Percentiles rank a stretch among this genome's conserved stretches.
These are phyloP conservation scores for Podotricha telesiphe DNA, from an alignment of 2,888 invertebrate genomes.

Conservation along the genomic window DNA sequence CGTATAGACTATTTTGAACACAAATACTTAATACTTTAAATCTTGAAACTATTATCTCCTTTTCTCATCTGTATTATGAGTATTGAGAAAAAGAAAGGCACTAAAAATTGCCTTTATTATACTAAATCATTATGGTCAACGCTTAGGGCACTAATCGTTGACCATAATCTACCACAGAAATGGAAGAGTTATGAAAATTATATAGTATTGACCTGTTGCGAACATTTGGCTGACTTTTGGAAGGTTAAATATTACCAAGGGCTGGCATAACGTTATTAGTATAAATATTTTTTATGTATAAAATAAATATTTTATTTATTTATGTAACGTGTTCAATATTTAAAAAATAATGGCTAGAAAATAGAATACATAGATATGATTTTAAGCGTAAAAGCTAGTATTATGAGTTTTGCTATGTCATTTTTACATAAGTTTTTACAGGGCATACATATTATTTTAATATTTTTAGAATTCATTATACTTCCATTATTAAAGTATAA, in stretches of 20 bases:
- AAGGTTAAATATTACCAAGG: constrained; percentile 11
- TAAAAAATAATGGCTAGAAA: too few species aligned
- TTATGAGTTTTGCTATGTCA: too few species aligned
- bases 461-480: too few species aligned
- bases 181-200: constrained; percentile 32
- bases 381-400: too few species aligned
- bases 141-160: constrained; percentile 52
- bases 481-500: too few species aligned
- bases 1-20: background rate
- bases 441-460: too few species aligned
- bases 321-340: too few species aligned
- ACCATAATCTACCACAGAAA: too few species aligned
- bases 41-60: background rate
- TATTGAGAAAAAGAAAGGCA: constrained; percentile 59
- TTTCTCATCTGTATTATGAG: constrained; percentile 60
- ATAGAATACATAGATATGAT: too few species aligned
- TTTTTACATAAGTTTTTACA: too few species aligned
- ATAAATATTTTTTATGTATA: background rate
- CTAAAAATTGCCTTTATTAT: constrained; percentile 59
- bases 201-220: constrained; percentile 10
- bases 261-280: background rate
- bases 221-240: constrained; percentile 29
- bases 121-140: constrained; percentile 54
- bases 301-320: background rate
- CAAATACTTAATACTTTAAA: background rate